Base-by-base conservation (phyloP, 1,140 invertebrate genomes). In the Eriosoma lanigerum region DNA sequence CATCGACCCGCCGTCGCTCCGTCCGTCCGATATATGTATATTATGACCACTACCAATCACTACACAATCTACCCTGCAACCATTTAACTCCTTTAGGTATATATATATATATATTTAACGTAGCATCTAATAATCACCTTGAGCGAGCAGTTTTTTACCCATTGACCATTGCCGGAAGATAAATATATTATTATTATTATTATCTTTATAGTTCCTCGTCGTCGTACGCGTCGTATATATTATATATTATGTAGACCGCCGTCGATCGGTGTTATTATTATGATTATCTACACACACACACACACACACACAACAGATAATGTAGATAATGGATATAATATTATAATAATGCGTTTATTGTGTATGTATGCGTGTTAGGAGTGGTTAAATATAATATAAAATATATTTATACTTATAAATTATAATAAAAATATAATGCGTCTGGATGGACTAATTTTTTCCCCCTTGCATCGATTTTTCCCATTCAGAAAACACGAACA, bases 41-140 rank as follows among this genome's bases (percentile, higher is more conserved):
- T 38, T 38, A 24, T 64, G 38, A n/a, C 19, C 5, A 48, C 26
- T 58, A 32, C 52, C 73, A 15, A 58, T 44, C 73, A 48, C 66
- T 48, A 46, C 21, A 58, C 73, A 58, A 58, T 76, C 73, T 76
- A 76, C 73, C 73, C 73, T 21, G 73, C 29, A 76, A 76, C 73
- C 54, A 76, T 76, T 76, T 76, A 76, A 19, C 54, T 38, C 17
- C 21, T 58, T 2, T 38, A 66, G 4, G 32, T 21, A 24, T 24
- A 56, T 13, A 21, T 21, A n/a, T 54, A n/a, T 10, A 21, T 21
- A 21, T 24, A 60, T 17, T n/a, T n/a, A n/a, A 60, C 5, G 17
- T 13, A 1, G 50, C 54, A 21, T 76, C 73, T 76, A 76, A 76
- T 76, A 58, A 76, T 60, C 73, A 76, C 73, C 73, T 58, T 9